phyloP scores from a whole-genome alignment of 2,113 vertebrate genomes.

The Eptesicus fuscus region DNA sequence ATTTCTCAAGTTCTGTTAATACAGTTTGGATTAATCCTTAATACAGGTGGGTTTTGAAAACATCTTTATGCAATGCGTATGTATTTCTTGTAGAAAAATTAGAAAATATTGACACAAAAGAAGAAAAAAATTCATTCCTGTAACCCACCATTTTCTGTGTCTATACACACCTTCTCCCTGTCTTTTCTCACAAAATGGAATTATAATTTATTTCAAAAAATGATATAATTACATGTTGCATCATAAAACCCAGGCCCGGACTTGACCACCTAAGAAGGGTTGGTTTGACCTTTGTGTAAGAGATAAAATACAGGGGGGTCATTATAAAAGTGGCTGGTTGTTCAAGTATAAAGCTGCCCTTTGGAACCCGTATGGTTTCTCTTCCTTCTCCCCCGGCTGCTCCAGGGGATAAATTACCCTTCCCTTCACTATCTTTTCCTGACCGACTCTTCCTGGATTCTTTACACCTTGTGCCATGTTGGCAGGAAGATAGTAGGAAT shows the following conservation, averaged over 20 bases:
- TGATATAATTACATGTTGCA: neutral
- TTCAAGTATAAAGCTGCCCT: neutral
- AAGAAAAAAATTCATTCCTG: neutral
- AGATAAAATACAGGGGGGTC: neutral
- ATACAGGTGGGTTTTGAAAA: neutral
- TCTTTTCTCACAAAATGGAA: neutral
- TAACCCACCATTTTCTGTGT: neutral
- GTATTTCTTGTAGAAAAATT: neutral
- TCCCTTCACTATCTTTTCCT: neutral
- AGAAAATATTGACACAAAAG: neutral
- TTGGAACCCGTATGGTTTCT: neutral
- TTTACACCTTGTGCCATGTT: neutral
- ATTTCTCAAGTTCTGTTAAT: slow-evolving; percentile 30
- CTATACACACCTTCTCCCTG: neutral
- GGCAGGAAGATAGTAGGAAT: neutral
- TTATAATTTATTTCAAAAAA: neutral
- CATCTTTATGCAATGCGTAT: neutral
- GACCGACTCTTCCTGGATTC: neutral
- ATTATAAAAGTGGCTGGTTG: neutral
- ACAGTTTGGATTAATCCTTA: neutral
- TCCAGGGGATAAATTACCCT: neutral
- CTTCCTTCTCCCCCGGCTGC: neutral
- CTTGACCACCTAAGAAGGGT: neutral
- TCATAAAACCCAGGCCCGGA: neutral
- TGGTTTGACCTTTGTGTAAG: neutral